Conservation (phyloP, 2,113 vertebrate genomes). For the Nycticorax nycticorax region DNA sequence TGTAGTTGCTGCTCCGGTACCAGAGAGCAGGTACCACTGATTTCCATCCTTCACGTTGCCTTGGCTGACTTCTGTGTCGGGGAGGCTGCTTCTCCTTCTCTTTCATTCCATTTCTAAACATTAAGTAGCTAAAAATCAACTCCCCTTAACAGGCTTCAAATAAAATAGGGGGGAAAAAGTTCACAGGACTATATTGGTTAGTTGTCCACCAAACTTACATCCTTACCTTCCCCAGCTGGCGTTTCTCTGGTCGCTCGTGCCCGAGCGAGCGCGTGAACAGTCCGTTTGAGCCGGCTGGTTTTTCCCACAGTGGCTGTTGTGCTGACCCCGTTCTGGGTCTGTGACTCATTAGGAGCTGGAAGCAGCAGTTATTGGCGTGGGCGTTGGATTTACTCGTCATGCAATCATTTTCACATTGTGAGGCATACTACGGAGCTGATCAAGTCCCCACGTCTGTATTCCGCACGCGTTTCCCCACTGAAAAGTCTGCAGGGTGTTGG, state of each 20-base stretch:
- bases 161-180: rapidly evolving
- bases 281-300: neutral
- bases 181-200: neutral
- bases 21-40: neutral
- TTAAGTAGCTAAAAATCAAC: neutral
- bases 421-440: neutral
- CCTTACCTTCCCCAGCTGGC: neutral
- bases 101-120: neutral
- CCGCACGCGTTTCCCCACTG: rapidly evolving
- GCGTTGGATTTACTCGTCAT: neutral
- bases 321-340: neutral
- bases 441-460: neutral
- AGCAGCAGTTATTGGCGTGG: neutral
- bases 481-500: neutral
- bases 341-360: slow-evolving; percentile 8
- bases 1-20: neutral
- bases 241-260: neutral
- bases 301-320: neutral
- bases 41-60: neutral
- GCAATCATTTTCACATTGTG: neutral
- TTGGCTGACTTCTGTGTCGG: neutral
- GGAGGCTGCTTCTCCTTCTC: neutral
- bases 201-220: neutral
- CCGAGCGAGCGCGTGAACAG: neutral
- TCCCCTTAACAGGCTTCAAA: neutral